These are phyloP conservation scores for Aphelenchoides fujianensis DNA, from an alignment of 1,140 invertebrate genomes.

Conservation along the genomic window DNA sequence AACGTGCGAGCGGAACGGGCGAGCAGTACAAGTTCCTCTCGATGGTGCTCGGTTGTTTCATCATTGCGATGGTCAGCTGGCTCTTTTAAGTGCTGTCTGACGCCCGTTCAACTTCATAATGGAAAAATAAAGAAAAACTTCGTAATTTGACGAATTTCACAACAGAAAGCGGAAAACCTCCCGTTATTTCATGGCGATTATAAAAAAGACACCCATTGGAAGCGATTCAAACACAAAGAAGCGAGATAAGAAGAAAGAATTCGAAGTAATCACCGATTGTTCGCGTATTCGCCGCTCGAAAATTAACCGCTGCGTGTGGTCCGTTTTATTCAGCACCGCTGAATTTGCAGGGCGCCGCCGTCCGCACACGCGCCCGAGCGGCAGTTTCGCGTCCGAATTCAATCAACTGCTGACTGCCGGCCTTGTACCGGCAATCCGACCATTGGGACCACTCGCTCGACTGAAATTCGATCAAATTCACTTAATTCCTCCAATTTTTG, in stretches of 20 bases:
- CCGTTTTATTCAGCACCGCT: background rate
- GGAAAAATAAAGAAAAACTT: too few relatives aligned
- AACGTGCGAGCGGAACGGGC: slow-evolving; percentile 21
- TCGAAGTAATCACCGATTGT: too few relatives aligned
- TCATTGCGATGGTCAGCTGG: slow-evolving; percentile 29
- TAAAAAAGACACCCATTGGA: too few relatives aligned
- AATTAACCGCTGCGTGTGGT: too few relatives aligned
- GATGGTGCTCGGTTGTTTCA: slow-evolving; percentile 26
- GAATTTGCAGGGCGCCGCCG: background rate
- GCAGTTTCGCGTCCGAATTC: background rate
- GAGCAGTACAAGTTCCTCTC: slow-evolving; percentile 29
- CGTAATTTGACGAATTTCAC: too few relatives aligned
- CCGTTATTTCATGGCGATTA: too few relatives aligned
- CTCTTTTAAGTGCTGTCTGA: too few relatives aligned
- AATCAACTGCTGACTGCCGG: background rate
- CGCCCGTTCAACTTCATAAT: too few relatives aligned
- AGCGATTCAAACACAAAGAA: too few relatives aligned
- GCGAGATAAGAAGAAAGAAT: too few relatives aligned
- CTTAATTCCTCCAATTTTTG: background rate
- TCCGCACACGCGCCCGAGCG: background rate
- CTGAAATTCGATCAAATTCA: background rate
- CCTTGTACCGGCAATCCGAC: slow-evolving; percentile 2
- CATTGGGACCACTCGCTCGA: background rate
- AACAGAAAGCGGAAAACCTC: too few relatives aligned
- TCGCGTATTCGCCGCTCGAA: too few relatives aligned